Evolutionary conservation across 1,140 invertebrate genomes (phyloP), one percentile per base, ranked within the genome.

Genomic region (Drosophila paulistorum): DNA sequence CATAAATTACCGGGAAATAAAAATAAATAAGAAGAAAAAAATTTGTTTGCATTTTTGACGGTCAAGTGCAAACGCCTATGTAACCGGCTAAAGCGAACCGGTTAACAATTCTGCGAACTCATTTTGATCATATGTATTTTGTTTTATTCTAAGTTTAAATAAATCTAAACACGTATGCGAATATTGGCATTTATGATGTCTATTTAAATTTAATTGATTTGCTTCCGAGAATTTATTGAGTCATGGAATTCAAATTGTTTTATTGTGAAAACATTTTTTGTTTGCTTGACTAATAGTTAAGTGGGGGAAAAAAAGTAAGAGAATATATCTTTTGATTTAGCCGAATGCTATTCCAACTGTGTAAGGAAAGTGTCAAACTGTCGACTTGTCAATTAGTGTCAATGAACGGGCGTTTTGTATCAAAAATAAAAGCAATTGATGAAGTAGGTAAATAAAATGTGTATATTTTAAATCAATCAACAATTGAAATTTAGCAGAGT

Each of bases 61-160:
- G 58, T 70, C 30, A 42, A 20, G 59, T 59, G 30, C 37, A 30
- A 11, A 30, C 0, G 2, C 1, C 35, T 45, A 26, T 42, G 33
- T 6, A 51, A 51, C 39, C 48, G 35, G 26, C n/a, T 60, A 66
- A 63, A 37, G 11, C 14, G 20, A 74, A 61, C 73, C 58, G 64
- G 63, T 74, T 74, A 58, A 55, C 23, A 51, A n/a, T 17, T 51
- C 45, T 51, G 45, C 17, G 45, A 14, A 51, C 9, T 3, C 3
- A 10, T 4, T 51, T 51, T 23, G 20, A 11, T 51, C 20, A 7
- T 51, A 17, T 17, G 17, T 17, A 17, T 51, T 48, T 13, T 13
- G 4, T 14, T 17, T 48, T 1, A 11, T 51, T 23, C 0, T 51
- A 11, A 51, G 17, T 20, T 51, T 23, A 51, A 23, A 51, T 14